phyloP scores from a whole-genome alignment of 2,797 vertebrate genomes.

The Falco biarmicus region DNA sequence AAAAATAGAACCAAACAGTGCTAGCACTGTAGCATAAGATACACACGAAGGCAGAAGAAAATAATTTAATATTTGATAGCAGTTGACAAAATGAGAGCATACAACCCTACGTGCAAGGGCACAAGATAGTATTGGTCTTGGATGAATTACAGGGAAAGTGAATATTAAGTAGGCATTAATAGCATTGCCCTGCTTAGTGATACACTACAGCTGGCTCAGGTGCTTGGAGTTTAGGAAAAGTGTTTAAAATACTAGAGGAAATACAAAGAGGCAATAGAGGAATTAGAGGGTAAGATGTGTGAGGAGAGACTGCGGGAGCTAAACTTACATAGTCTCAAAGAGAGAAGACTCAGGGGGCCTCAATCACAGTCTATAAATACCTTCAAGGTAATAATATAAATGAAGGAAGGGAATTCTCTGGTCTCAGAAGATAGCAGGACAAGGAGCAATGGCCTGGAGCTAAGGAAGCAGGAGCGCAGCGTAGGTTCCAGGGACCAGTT shows the following conservation, averaged over 20 bases:
- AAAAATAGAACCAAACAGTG: not conserved
- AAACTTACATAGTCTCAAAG: constrained; percentile 71
- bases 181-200: constrained; percentile 44
- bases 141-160: constrained; percentile 19
- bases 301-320: constrained; percentile 58
- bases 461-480: constrained; percentile 54
- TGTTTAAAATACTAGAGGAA: constrained; percentile 68
- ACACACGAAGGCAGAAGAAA: not conserved
- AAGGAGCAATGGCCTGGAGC: constrained; percentile 75
- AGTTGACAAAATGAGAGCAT: not conserved
- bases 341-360: constrained; percentile 60
- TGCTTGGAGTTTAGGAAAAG: constrained; percentile 64
- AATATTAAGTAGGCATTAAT: constrained; percentile 50
- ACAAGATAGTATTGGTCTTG: not conserved
- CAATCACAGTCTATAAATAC: constrained; percentile 76
- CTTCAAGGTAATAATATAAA: constrained; percentile 77
- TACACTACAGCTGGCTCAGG: constrained; percentile 40
- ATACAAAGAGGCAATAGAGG: constrained; percentile 59
- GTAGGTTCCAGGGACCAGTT: constrained; percentile 51
- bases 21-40: not conserved
- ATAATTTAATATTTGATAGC: not conserved
- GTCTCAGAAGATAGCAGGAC: constrained; percentile 73
- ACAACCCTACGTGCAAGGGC: not conserved
- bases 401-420: constrained; percentile 69
- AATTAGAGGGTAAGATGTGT: constrained; percentile 63